phyloP scores from a whole-genome alignment of 2,888 invertebrate species.

The Heteromyza rotundicornis region DNA sequence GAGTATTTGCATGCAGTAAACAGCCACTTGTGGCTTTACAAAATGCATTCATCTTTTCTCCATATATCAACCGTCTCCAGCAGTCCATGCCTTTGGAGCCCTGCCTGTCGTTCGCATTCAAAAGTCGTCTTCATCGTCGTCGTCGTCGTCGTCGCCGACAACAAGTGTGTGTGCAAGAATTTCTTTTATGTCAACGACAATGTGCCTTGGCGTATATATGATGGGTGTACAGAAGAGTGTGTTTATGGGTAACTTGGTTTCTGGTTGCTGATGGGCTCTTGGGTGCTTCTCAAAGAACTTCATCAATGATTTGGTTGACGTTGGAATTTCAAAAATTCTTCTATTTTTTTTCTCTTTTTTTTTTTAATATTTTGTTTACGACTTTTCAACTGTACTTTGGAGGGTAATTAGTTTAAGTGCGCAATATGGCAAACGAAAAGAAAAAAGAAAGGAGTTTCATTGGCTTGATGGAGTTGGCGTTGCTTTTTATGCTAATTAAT shows the following conservation, averaged over 20 bases:
- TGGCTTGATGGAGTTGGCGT: too few relatives aligned
- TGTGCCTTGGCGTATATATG: not conserved
- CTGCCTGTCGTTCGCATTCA: not conserved
- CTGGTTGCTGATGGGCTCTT: too few relatives aligned
- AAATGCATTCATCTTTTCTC: not conserved
- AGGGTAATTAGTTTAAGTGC: conserved; percentile 1
- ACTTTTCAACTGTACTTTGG: not conserved
- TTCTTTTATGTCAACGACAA: conserved; percentile 26
- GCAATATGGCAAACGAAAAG: not conserved
- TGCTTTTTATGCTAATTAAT: not conserved
- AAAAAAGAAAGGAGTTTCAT: too few relatives aligned
- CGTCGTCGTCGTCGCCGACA: not conserved
- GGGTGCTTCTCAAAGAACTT: conserved; percentile 1
- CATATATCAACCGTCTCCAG: not conserved
- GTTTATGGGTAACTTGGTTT: too few relatives aligned
- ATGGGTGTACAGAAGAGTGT: too few relatives aligned
- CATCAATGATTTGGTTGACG: not conserved
- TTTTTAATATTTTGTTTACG: not conserved
- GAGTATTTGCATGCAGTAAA: not conserved
- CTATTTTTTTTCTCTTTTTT: not conserved
- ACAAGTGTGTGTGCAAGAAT: conserved; percentile 40
- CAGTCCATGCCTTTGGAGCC: not conserved
- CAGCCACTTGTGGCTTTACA: conserved; percentile 3
- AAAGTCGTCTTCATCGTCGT: too few relatives aligned
- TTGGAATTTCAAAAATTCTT: not conserved